These are phyloP conservation scores for Lytechinus pictus DNA, from an alignment of 35 echinoderm and acorn worm genomes.

Conservation along the genomic window DNA sequence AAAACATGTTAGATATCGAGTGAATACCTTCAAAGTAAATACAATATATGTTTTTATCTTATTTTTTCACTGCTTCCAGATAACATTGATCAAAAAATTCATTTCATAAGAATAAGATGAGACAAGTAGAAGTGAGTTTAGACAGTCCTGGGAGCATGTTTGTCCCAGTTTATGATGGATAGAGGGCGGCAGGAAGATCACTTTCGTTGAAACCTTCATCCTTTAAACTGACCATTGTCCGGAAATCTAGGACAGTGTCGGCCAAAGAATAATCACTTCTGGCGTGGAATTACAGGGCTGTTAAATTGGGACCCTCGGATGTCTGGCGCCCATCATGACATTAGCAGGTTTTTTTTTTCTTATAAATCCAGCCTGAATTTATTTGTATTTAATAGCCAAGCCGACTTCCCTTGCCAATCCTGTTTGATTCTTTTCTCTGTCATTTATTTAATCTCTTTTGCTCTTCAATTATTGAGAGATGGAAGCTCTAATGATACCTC, in stretches of 20 bases:
- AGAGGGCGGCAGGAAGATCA: neutral
- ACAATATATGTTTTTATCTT: neutral
- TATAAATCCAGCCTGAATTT: neutral
- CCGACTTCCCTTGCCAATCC: neutral
- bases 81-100: neutral
- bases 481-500: neutral
- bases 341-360: neutral
- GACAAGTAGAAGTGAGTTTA: neutral
- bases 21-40: neutral
- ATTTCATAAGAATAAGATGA: neutral
- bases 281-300: neutral
- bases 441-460: neutral
- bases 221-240: constrained; percentile 18
- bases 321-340: neutral
- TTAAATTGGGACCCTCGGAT: neutral
- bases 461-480: neutral
- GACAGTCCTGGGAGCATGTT: neutral
- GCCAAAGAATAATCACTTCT: constrained; percentile 2
- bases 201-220: neutral
- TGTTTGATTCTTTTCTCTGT: neutral
- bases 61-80: neutral
- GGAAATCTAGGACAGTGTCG: neutral
- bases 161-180: constrained; percentile 18
- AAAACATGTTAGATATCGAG: neutral
- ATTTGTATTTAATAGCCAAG: neutral